Base-by-base conservation (phyloP, 2,888 invertebrate genomes). In the Cerastis rubricosa region DNA sequence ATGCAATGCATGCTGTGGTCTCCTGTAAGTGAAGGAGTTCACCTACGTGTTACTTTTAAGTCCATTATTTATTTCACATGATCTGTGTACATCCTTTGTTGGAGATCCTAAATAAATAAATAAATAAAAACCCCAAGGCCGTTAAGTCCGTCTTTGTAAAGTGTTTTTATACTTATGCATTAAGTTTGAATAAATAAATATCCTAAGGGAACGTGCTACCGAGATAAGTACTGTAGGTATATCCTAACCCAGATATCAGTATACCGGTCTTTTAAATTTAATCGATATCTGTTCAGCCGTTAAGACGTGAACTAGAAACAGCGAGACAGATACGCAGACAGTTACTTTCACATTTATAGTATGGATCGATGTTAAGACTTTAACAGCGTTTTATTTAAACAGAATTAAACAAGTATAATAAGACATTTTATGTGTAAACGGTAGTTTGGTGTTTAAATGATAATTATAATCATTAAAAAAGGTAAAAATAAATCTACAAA, bases 401-500 rank as follows among this genome's bases (percentile, higher is more conserved):
- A 40, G 22, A 35, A 40, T 22, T 22, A 40, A 63, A 49, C 49
- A 14, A 19, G 19, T 59, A 1, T 29, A 29, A 57, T 25, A 57
- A 25, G 7, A n/a, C 19, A 40, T 61, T 57, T 57, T 68, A 69
- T 43, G n/a, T 43, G 5, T 65, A 43, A 49, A 61, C 43, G 5
- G 25, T 61, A 61, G 61, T 35, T 61, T 67, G 17, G 5, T 71
- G 3, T 12, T 14, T 4, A 47, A 49, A 70, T 8, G 1, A 40
- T 45, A 25, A 49, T 40, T 29, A 29, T 25, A 1, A 70, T 71
- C 40, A 40, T 68, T 14, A 19, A 49, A 59, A 80, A 25, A 29
- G 6, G 35, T 71, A 61, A 9, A 17, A 54, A 66, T 19, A 67
- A 75, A 14, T 25, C 17, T 22, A 43, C 61, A 76, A 83, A 82